Base-by-base conservation (phyloP, 2,888 invertebrate species). In the Tipula helvola region DNA sequence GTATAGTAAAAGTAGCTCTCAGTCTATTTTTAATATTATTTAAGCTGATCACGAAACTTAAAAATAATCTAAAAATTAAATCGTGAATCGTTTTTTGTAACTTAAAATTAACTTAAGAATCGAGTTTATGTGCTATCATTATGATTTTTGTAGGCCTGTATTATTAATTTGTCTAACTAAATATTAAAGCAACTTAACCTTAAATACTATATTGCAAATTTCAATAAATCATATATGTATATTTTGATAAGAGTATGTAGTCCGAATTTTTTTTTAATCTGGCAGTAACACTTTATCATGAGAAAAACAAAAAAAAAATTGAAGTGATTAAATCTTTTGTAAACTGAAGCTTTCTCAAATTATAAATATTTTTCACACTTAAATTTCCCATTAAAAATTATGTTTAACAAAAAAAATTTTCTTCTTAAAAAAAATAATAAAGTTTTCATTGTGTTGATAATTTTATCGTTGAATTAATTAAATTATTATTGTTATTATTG, bases 401-500 rank as follows among this genome's bases (percentile, higher is more conserved):
- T 71, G 3, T 28, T 28, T 28, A 18, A 28, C 8, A 28, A 10
- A 71, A 71, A 3, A 71, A 71, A 71, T 71, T 28, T 10, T 28
- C 16, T 52, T n/a, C n/a, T n/a, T n/a, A n/a, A n/a, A n/a, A 52
- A 52, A 52, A 16, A 52, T 16, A 52, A 57, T 28, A 71, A 71
- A 71, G 10, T 71, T 84, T 84, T 84, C 84, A 84, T 84, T 84
- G 84, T 39, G 16, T 84, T 39, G 84, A 84, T 39, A 39, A 84
- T 84, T 84, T 84, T 84, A 84, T 84, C 84, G 84, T 84, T 84
- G 84, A 84, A 84, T 84, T 84, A 39, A 39, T 84, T 39, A 39
- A 39, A 84, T 84, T 84, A 84, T 84, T 84, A 84, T 84, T 84
- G 41, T 84, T 84, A 84, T 39, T 83, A 28, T n/a, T n/a, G n/a